Base-by-base conservation (phyloP, 2,888 invertebrate genomes). In the Slavum lentiscoides region DNA sequence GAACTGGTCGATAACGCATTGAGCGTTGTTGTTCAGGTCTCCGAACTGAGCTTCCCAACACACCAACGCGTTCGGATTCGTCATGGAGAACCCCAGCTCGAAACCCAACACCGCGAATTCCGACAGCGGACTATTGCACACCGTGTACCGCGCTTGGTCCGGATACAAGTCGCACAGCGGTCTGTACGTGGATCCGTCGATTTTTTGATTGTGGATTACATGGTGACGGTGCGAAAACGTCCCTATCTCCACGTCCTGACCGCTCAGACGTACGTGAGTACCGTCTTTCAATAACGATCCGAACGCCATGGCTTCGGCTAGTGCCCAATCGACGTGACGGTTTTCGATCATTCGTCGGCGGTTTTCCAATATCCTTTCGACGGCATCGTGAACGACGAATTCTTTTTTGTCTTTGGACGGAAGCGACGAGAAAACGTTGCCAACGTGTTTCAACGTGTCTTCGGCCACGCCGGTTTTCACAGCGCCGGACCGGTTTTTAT, bases 31-130 rank as follows among this genome's bases (percentile, higher is more conserved):
- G 89, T 93, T 93, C 88, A 99, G 99, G 88, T 99, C 99, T 13
- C 98, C 99, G 87, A 99, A 99, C 88, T 99, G 99, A 0, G 97
- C 99, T 88, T 99, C 98, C 98, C 98, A 99, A 83, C 94, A 91
- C 0, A 98, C 97, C 84, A 99, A 88, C 0, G 98, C 95, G 88
- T 98, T 97, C 17, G 98, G 98, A 88, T 98, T 97, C 77, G 97
- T 96, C 91, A 98, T 95, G 0, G 97, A 97, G 88, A 96, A 99
- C 67, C 98, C 99, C 81, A 98, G 91, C 88, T 99, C 99, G 88
- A 99, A 99, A 90, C 90, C 91, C 76, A 93, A 87, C 17, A 92
- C 91, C 86, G 93, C 97, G 86, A 94, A 99, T 89, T 99, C 99
- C 6, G 98, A 98, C 64, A 99, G 91, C 9, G 98, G 98, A 86